phyloP scores from a whole-genome alignment of 2,113 vertebrate genomes.

The Syngnathus scovelli region DNA sequence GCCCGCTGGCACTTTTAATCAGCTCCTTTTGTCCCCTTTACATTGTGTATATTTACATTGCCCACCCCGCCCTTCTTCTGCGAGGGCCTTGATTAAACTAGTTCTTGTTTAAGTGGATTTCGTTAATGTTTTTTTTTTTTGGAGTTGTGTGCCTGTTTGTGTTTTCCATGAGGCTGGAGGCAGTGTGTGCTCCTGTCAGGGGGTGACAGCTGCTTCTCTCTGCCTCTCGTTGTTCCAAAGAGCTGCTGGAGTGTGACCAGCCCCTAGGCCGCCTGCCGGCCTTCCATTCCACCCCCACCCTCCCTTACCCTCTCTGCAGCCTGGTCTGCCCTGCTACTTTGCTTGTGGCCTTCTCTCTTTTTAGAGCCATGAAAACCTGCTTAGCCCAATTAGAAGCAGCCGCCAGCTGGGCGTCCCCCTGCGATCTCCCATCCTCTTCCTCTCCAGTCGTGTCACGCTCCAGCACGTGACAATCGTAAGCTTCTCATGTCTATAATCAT shows the following conservation, averaged over 20 bases:
- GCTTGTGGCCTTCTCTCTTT: conserved; percentile 40
- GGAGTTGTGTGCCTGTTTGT: conserved; percentile 32
- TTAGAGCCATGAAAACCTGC: conserved; percentile 66
- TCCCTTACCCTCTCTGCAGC: conserved; percentile 16
- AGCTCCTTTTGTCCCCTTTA: conserved; percentile 31
- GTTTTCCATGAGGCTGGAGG: conserved; percentile 29
- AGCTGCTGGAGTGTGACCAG: conserved; percentile 66
- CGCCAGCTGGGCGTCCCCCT: conserved; percentile 66
- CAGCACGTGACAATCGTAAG: conserved; percentile 55
- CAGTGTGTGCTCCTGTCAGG: conserved; percentile 51
- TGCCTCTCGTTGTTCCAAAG: conserved; percentile 52
- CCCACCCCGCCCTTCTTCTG: not conserved
- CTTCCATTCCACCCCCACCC: conserved; percentile 11
- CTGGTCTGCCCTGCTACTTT: conserved; percentile 46
- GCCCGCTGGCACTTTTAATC: conserved; percentile 42
- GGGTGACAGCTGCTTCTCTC: conserved; percentile 68
- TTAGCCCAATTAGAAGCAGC: conserved; percentile 68
- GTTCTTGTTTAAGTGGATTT: conserved; percentile 38
- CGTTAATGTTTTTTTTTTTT: not conserved
- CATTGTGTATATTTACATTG: conserved; percentile 1
- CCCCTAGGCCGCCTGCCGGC: conserved; percentile 38
- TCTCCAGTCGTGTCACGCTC: conserved; percentile 46
- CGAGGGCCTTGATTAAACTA: conserved; percentile 43
- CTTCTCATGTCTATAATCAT: conserved; percentile 55
- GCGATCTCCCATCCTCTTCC: conserved; percentile 41